Evolutionary conservation across 2,888 invertebrate genomes (phyloP).

Genomic region (Pammene aurita): DNA sequence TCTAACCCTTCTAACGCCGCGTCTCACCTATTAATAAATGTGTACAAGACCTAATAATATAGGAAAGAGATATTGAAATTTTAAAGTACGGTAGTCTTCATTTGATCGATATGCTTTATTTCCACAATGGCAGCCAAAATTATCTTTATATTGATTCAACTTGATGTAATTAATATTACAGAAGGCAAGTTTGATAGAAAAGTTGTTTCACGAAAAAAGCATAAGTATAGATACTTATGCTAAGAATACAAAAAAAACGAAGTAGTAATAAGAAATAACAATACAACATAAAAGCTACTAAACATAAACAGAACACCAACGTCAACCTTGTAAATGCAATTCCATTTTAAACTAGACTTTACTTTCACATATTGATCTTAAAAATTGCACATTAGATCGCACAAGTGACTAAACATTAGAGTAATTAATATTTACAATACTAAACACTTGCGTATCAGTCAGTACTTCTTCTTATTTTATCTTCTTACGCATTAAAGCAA

Average conservation of each 20-base stretch:
- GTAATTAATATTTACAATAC: conserved; percentile 78
- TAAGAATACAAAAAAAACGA: conserved; percentile 45
- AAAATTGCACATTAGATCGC: conserved; percentile 64
- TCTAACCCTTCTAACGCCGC: conserved; percentile 60
- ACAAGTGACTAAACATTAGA: conserved; percentile 70
- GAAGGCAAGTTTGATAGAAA: conserved; percentile 73
- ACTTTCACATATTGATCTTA: conserved; percentile 45
- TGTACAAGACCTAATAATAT: conserved; percentile 81
- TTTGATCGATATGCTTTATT: conserved; percentile 82
- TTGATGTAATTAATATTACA: conserved; percentile 64
- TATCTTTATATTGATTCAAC: conserved; percentile 56
- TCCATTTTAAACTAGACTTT: conserved; percentile 60
- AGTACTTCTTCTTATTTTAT: conserved; percentile 59
- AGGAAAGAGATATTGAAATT: conserved; percentile 80
- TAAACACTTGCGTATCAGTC: conserved; percentile 80
- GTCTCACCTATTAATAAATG: conserved; percentile 68
- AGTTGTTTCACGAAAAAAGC: conserved; percentile 53
- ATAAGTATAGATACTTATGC: conserved; percentile 47
- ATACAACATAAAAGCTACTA: conserved; percentile 37
- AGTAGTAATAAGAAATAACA: conserved; percentile 41
- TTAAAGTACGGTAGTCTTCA: conserved; percentile 80
- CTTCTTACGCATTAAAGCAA: conserved; percentile 58
- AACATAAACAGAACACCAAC: conserved; percentile 47
- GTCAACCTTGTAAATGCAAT: conserved; percentile 60
- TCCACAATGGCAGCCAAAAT: conserved; percentile 77